phyloP scores from a whole-genome alignment of 2,888 invertebrate genomes.

The Platycheirus rosarum region DNA sequence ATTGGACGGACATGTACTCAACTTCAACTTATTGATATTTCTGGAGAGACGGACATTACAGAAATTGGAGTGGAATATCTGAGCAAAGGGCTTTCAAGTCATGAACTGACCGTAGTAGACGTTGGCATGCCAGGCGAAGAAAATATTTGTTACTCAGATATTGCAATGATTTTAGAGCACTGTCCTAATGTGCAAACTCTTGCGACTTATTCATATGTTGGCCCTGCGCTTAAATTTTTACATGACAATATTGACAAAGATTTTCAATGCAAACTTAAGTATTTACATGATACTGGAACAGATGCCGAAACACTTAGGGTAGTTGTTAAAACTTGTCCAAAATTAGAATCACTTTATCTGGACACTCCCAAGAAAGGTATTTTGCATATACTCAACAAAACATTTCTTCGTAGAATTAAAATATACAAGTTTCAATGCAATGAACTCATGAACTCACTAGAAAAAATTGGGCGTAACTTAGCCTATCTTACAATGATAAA shows the following conservation, averaged over 20 bases:
- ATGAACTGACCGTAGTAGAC: conserved; percentile 85
- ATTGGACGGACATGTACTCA: conserved; percentile 84
- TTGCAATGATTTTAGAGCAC: conserved; percentile 86
- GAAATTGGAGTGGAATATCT: conserved; percentile 86
- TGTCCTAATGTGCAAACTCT: conserved; percentile 87
- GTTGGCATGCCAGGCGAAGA: conserved; percentile 88
- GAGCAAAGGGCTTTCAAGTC: conserved; percentile 84
- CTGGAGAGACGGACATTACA: conserved; percentile 88
- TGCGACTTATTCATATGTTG: conserved; percentile 88
- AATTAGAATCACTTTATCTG: conserved; percentile 86
- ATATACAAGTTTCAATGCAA: conserved; percentile 86
- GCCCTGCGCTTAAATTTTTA: conserved; percentile 85
- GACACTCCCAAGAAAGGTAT: conserved; percentile 85
- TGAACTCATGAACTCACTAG: conserved; percentile 85
- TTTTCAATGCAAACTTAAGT: conserved; percentile 86
- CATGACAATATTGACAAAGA: conserved; percentile 84
- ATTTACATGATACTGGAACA: conserved; percentile 87
- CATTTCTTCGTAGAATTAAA: conserved; percentile 84
- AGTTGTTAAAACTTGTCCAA: conserved; percentile 85
- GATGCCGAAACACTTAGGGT: conserved; percentile 85
- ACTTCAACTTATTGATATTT: conserved; percentile 86
- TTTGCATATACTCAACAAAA: conserved; percentile 76
- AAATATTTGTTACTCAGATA: conserved; percentile 86
- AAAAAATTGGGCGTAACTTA: conserved; percentile 84
- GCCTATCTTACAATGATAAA: conserved; percentile 85